Conservation (phyloP, 2,113 vertebrate species). For the Rhombomys opimus region DNA sequence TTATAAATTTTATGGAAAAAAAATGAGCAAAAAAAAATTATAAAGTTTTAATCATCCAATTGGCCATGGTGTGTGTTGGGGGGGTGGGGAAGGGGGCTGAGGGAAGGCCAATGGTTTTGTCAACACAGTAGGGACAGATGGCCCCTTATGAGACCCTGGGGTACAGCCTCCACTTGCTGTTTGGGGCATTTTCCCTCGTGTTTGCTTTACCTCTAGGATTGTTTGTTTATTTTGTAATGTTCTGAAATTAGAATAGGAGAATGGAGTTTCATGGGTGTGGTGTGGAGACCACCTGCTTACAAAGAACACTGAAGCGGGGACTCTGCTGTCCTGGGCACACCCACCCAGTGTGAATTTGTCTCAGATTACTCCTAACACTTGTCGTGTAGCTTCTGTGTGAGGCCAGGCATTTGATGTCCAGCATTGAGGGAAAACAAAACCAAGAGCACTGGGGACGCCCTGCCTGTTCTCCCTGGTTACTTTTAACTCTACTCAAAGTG, state of each 20-base stretch:
- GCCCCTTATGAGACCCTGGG: neutral
- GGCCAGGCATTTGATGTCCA: neutral
- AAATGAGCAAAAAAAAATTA: neutral
- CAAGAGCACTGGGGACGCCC: rapidly evolving
- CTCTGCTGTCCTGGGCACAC: rapidly evolving
- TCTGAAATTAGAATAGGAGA: neutral
- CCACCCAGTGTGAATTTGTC: neutral
- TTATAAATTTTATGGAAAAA: neutral
- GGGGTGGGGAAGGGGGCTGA: neutral
- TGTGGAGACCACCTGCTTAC: neutral
- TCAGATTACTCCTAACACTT: neutral
- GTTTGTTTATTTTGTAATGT: neutral
- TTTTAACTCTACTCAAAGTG: neutral
- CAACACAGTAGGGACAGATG: too few relatives aligned
- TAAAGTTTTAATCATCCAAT: too few relatives aligned
- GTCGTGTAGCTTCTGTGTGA: neutral
- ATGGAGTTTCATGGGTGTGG: neutral
- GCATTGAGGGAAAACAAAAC: neutral
- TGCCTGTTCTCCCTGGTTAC: neutral
- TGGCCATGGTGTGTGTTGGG: neutral
- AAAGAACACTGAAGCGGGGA: neutral
- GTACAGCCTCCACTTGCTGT: neutral
- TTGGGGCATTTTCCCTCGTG: rapidly evolving
- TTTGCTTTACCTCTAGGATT: neutral
- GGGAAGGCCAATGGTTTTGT: neutral